phyloP scores from a whole-genome alignment of 2,113 vertebrate genomes.

The Tupaia chinensis region DNA sequence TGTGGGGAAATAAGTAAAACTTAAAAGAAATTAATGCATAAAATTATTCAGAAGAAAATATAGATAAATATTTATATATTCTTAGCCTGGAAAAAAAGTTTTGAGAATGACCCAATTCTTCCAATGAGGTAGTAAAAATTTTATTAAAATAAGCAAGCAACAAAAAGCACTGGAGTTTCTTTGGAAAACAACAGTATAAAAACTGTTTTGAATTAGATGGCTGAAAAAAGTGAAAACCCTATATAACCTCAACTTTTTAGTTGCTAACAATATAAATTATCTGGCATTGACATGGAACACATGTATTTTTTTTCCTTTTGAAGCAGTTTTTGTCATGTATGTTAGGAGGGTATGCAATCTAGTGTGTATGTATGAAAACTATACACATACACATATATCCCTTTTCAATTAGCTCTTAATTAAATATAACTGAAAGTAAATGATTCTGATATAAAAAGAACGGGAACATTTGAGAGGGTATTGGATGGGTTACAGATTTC shows the following conservation, averaged over 20 bases:
- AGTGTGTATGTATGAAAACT: background rate
- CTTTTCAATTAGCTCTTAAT: background rate
- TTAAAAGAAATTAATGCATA: conserved; percentile 4
- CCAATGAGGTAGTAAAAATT: background rate
- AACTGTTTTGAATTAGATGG: background rate
- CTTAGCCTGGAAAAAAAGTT: background rate
- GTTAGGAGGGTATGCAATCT: background rate
- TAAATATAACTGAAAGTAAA: background rate
- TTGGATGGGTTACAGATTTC: background rate
- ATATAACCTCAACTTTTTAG: background rate
- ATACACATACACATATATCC: rapidly evolving
- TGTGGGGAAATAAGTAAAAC: conserved; percentile 6
- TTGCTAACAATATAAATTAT: background rate
- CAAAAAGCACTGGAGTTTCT: background rate
- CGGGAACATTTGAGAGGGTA: background rate
- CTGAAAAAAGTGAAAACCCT: background rate
- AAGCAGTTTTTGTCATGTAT: background rate
- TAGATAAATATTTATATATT: background rate
- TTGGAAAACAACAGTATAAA: background rate
- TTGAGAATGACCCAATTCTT: conserved; percentile 5
- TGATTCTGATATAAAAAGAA: background rate
- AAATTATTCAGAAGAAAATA: background rate
- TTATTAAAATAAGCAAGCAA: background rate
- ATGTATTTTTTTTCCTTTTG: background rate
- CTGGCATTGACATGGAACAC: background rate